Base-by-base conservation (phyloP, 2,797 vertebrate genomes). In the Cheracebus regulus region DNA sequence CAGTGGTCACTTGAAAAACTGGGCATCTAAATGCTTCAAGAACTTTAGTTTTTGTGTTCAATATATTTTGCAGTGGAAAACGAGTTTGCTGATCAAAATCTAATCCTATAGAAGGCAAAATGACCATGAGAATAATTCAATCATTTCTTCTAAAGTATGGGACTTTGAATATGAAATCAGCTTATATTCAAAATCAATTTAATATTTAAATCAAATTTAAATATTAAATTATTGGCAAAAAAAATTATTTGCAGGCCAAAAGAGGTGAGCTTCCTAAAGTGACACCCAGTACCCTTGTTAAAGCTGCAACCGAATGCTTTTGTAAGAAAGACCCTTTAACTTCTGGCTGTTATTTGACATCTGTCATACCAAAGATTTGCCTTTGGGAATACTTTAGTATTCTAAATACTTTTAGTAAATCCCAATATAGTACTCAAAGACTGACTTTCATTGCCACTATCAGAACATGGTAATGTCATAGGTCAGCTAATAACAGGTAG, bases 271-370 rank as follows among this genome's bases (percentile, higher is more conserved):
- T 86, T 73, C 15, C 52, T 44, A 93, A 96, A 92, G 36, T 81
- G 30, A 28, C n/a, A 97, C 89, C 96, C 98, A 98, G 97, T 98
- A 97, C 97, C 98, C 97, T 98, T 97, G 95, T 97, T 98, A 98
- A 98, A 98, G 96, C 96, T 96, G 96, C 67, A 97, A 97, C 96
- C 92, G 95, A 93, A 84, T 97, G 98, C 98, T 99, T 99, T 98
- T 98, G 96, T 98, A 97, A 97, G 98, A 97, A 95, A 98, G 98
- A 96, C 97, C 30, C 86, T 98, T 98, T 98, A 98, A 97, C 97
- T 98, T 98, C 96, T 98, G 44, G 97, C 97, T 97, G 96, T 96
- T 98, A 83, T 99, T 99, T 98, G 79, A 57, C 46, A 94, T 97
- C 97, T 98, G 86, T 92, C 96, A 98, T 84, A 94, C 12, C 0